Percentiles rank a stretch among this genome's conserved stretches.
These are phyloP conservation scores for Platycheirus rosarum DNA, from an alignment of 2,888 invertebrate genomes.

Conservation along the genomic window DNA sequence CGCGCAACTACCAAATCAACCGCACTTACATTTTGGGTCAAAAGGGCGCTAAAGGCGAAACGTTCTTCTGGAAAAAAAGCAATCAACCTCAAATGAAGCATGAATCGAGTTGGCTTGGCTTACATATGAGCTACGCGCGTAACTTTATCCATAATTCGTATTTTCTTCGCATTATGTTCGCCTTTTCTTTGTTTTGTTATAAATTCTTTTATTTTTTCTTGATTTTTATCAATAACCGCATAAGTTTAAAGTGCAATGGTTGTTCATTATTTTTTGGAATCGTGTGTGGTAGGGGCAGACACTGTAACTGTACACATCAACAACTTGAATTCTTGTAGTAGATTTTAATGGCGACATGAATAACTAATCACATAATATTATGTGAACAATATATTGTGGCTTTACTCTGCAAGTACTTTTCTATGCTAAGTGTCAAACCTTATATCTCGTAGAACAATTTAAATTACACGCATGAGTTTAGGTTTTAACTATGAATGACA, in stretches of 20 bases:
- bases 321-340: neutral
- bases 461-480: slow-evolving; percentile 47
- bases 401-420: neutral
- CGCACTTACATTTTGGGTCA: slow-evolving; percentile 49
- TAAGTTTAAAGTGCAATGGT: slow-evolving; percentile 43
- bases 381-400: neutral
- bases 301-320: neutral
- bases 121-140: neutral
- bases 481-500: neutral
- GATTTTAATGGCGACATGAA: slow-evolving; percentile 37
- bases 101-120: neutral
- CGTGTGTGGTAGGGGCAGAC: slow-evolving; percentile 10
- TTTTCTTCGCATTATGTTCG: slow-evolving; percentile 29
- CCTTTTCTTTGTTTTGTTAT: neutral
- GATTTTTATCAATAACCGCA: slow-evolving; percentile 13
- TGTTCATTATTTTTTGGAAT: slow-evolving; percentile 25
- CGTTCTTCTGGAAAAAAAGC: slow-evolving; percentile 22
- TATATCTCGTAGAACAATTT: slow-evolving; percentile 26
- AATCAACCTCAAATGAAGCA: slow-evolving; percentile 31
- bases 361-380: too few species aligned
- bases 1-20: slow-evolving; percentile 8
- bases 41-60: slow-evolving; percentile 52
- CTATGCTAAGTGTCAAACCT: neutral
- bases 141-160: slow-evolving; percentile 4
- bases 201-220: slow-evolving; percentile 3